A percentile compares a stretch with the other conserved stretches of the same genome.
Conservation (phyloP, 2,888 invertebrate genomes). For the Dinocampus coccinellae region DNA sequence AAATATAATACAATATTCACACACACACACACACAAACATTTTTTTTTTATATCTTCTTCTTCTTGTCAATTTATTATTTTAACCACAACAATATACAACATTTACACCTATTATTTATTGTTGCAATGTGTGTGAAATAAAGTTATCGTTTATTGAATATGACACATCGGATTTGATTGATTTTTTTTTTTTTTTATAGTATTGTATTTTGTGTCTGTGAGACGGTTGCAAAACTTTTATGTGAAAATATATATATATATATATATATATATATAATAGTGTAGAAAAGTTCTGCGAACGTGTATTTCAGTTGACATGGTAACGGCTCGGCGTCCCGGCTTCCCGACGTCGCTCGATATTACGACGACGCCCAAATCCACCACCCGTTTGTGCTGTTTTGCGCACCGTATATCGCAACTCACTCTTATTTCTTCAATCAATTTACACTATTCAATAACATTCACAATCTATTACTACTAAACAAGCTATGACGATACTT, state of each 20-base stretch:
- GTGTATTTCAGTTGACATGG: slow-evolving; percentile 67
- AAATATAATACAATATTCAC: background rate
- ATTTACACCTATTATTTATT: background rate
- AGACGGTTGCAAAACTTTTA: slow-evolving; percentile 9
- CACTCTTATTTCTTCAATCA: background rate
- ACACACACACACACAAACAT: too few species aligned
- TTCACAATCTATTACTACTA: too few species aligned
- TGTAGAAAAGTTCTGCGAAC: slow-evolving; percentile 55
- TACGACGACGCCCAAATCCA: slow-evolving; percentile 66
- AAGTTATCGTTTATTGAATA: background rate
- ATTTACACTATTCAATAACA: background rate
- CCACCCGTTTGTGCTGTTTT: slow-evolving; percentile 51
- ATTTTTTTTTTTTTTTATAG: background rate
- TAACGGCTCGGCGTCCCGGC: slow-evolving; percentile 66
- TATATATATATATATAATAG: too few species aligned
- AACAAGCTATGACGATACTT: too few species aligned
- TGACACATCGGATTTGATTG: background rate
- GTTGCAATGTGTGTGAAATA: background rate
- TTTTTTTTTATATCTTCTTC: too few species aligned
- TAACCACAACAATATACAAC: too few species aligned
- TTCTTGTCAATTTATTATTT: too few species aligned
- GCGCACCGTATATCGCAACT: background rate
- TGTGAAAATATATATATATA: slow-evolving; percentile 40
- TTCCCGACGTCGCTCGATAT: slow-evolving; percentile 65
- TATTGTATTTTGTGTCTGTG: background rate